Conservation (phyloP, 1,140 invertebrate species). For the Goniozus legneri region DNA sequence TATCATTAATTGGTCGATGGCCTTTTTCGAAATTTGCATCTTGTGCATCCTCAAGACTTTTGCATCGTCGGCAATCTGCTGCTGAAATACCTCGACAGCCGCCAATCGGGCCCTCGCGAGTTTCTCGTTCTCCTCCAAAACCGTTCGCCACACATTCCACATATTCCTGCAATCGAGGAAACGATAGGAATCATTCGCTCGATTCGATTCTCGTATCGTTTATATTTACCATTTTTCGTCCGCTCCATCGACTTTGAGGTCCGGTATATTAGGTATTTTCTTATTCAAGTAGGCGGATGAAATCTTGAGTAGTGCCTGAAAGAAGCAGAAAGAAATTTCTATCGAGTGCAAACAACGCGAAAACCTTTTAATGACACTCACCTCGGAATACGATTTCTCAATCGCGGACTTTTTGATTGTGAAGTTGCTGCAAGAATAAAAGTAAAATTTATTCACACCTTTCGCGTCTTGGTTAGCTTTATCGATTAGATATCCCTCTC, state of each 20-base stretch:
- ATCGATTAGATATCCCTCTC: no score
- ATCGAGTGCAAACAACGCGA: no score
- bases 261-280: constrained; percentile 87
- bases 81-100: constrained; percentile 89
- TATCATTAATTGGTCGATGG: constrained; percentile 78
- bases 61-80: constrained; percentile 89
- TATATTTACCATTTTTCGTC: constrained; percentile 82
- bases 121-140: constrained; percentile 93
- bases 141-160: constrained; percentile 92
- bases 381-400: constrained; percentile 93
- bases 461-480: no score
- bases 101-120: constrained; percentile 84
- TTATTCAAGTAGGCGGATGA: constrained; percentile 87
- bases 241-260: constrained; percentile 81
- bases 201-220: no score
- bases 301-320: constrained; percentile 81
- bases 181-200: constrained; percentile 22
- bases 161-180: constrained; percentile 78
- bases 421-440: constrained; percentile 68
- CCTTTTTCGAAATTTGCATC: constrained; percentile 82
- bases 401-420: constrained; percentile 87
- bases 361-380: no score
- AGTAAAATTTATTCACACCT: no score
- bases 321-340: no score
- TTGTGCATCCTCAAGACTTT: constrained; percentile 82